Evolutionary conservation across 1,140 invertebrate genomes (phyloP), one percentile per base, ranked within the genome.

Genomic region (Saccostrea echinata): DNA sequence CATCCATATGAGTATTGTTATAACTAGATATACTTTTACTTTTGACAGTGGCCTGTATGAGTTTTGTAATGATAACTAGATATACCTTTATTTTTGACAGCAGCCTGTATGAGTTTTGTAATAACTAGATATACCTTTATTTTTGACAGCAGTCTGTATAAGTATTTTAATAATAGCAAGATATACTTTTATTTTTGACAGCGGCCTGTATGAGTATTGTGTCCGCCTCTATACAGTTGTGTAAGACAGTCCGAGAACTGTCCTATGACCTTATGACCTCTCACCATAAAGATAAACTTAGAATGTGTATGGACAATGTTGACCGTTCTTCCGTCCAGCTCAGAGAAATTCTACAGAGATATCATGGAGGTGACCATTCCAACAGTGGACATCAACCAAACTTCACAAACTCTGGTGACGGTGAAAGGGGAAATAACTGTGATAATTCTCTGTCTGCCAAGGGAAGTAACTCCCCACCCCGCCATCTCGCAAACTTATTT

Each of bases 141-240:
- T 43, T 90, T 53, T 91, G 89, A 3, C 88, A 94, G 93, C 92
- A 12, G 88, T 92, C 21, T 93, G 89, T 90, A 90, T 94, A 89
- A 94, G 91, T 85, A 91, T 94, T 55, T 91, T 93, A 9, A 43
- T 43, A 43, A 43, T 64, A 24, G 21, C 3, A 21, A 61, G 57
- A 61, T 61, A 1, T 61, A 21, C 57, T 21, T 64, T 64, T 88
- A 61, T 88, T 43, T 90, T 53, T 91, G 90, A 3, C 88, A 94
- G 93, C 92, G 16, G 88, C 93, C 24, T 93, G 89, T 90, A 90
- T 94, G 90, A 94, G 91, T 85, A 91, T 94, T 55, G 91, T 93
- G 12, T 94, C 93, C 1, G 88, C 92, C 33, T 92, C 89, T 80
- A 91, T 94, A 9, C 93, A 94, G 88, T 90, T 93, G 24, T 92